Evolutionary conservation across 2,113 vertebrate genomes (phyloP).

Genomic region (Glaucidium brasilianum): DNA sequence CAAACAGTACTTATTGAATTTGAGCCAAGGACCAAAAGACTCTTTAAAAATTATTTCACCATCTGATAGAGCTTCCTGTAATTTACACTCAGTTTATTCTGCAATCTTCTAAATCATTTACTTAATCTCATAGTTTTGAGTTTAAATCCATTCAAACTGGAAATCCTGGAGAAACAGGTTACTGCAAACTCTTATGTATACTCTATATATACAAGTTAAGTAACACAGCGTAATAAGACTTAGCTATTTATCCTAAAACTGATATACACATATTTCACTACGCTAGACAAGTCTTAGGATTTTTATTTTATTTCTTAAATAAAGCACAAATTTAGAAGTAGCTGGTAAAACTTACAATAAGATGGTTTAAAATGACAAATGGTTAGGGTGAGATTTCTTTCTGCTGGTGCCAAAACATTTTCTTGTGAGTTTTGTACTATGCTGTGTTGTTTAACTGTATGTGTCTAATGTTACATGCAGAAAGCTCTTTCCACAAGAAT

Average conservation of each 20-base stretch:
- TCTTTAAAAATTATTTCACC: conserved; percentile 71
- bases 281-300: conserved; percentile 70
- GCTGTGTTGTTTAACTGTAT: conserved; percentile 72
- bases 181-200: conserved; percentile 75
- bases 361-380: conserved; percentile 66
- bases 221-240: conserved; percentile 74
- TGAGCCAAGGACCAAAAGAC: conserved; percentile 76
- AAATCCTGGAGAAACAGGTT: conserved; percentile 73
- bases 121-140: conserved; percentile 68
- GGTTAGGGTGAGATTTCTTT: conserved; percentile 66
- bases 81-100: conserved; percentile 67
- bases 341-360: conserved; percentile 70
- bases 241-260: conserved; percentile 72
- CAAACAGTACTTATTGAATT: conserved; percentile 81
- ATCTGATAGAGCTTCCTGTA: conserved; percentile 75
- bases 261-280: conserved; percentile 72
- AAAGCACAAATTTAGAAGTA: conserved; percentile 74
- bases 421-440: conserved; percentile 47
- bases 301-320: conserved; percentile 68
- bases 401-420: conserved; percentile 66
- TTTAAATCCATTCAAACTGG: conserved; percentile 64
- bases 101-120: conserved; percentile 62
- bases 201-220: conserved; percentile 76
- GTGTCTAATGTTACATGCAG: conserved; percentile 59
- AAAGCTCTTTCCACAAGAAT: conserved; percentile 75